Conservation (phyloP, 2,888 invertebrate genomes). For the Parochlus steinenii region DNA sequence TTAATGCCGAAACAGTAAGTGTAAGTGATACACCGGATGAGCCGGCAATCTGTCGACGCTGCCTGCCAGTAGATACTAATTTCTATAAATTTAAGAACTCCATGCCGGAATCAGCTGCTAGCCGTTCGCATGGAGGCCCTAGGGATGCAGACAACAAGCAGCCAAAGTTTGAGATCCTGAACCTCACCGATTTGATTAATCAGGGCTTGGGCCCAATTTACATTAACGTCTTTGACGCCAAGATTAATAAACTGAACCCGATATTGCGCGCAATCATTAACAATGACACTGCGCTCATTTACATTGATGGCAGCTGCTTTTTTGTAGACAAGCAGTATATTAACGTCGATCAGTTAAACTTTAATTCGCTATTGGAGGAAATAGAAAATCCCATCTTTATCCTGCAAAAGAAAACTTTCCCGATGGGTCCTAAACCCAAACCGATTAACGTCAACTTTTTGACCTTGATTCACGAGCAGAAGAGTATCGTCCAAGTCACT, state of each 20-base stretch:
- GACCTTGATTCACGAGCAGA: background rate
- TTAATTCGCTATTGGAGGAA: background rate
- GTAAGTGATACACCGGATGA: too few relatives aligned
- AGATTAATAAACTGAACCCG: slow-evolving; percentile 1
- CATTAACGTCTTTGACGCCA: slow-evolving; percentile 6
- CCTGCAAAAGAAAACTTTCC: background rate
- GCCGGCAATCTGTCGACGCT: slow-evolving; percentile 1
- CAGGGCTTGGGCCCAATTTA: slow-evolving; percentile 8
- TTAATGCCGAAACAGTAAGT: too few relatives aligned
- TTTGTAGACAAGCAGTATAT: slow-evolving; percentile 1
- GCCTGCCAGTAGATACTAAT: slow-evolving; percentile 1
- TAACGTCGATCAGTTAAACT: background rate
- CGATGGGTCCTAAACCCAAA: background rate
- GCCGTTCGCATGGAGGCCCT: background rate
- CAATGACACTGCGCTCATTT: slow-evolving; percentile 3
- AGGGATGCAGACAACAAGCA: background rate
- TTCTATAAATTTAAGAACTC: background rate
- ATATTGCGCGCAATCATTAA: slow-evolving; percentile 6
- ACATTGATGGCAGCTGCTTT: background rate
- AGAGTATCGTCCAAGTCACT: background rate
- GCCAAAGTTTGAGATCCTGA: slow-evolving; percentile 5
- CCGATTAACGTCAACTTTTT: background rate
- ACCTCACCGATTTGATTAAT: slow-evolving; percentile 5
- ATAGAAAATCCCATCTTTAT: slow-evolving; percentile 3
- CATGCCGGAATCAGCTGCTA: background rate